These are phyloP conservation scores for Pheosia tremula DNA, from an alignment of 2,888 invertebrate genomes.

Conservation along the genomic window DNA sequence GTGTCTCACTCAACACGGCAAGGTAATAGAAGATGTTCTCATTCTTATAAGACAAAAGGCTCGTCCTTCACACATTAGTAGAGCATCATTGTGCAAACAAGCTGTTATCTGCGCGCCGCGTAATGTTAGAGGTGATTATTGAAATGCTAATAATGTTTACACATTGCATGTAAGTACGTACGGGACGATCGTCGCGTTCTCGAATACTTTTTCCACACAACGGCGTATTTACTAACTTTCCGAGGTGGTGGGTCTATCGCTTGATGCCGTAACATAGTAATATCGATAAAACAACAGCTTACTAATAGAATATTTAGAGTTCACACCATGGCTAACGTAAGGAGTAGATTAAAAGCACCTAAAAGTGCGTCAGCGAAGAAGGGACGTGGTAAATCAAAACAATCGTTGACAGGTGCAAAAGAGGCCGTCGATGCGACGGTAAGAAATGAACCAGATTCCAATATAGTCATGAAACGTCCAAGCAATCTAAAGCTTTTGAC, in stretches of 20 bases:
- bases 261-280: constrained; percentile 48
- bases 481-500: constrained; percentile 41
- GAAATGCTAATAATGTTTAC: constrained; percentile 68
- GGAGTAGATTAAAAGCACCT: constrained; percentile 65
- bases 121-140: constrained; percentile 77
- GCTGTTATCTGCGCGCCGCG: constrained; percentile 70
- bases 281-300: constrained; percentile 53
- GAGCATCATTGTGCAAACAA: constrained; percentile 77
- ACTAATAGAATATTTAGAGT: constrained; percentile 54
- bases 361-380: constrained; percentile 56
- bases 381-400: constrained; percentile 55
- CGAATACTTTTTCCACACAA: constrained; percentile 47
- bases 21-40: constrained; percentile 74
- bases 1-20: constrained; percentile 53
- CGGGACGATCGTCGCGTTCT: constrained; percentile 38
- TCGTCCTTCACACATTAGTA: constrained; percentile 81
- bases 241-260: constrained; percentile 72
- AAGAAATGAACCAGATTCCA: constrained; percentile 32
- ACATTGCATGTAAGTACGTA: constrained; percentile 75
- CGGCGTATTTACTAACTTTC: constrained; percentile 57
- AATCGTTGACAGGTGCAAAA: constrained; percentile 57
- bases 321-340: constrained; percentile 73
- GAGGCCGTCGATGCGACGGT: constrained; percentile 36
- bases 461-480: constrained; percentile 44
- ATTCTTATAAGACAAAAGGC: constrained; percentile 72